Conservation (phyloP, 2,797 vertebrate species). For the Jordanella pulchra region DNA sequence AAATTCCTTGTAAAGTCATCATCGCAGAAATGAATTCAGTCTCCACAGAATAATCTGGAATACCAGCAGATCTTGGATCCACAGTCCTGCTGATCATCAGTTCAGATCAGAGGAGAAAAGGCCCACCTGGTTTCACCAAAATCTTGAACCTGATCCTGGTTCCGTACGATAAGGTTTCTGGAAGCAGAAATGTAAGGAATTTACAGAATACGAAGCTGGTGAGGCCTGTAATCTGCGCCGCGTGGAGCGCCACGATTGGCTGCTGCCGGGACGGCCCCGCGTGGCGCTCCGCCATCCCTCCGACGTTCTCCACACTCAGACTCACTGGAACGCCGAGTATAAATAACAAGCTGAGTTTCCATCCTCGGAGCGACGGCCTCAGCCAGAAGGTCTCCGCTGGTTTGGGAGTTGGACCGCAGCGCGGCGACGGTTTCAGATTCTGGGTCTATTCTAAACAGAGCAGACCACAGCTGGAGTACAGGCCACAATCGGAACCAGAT, state of each 20-base stretch:
- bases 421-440: constrained; percentile 80
- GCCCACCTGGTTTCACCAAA: too few species aligned
- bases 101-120: neutral
- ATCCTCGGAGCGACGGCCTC: constrained; percentile 57
- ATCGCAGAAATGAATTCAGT: too few species aligned
- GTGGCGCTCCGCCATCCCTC: constrained; percentile 42
- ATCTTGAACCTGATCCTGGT: neutral
- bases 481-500: constrained; percentile 85
- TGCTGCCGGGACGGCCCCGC: constrained; percentile 41
- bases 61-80: neutral
- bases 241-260: constrained; percentile 38
- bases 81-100: neutral
- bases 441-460: constrained; percentile 82
- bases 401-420: constrained; percentile 78
- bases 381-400: constrained; percentile 74
- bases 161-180: neutral
- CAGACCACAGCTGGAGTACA: constrained; percentile 80
- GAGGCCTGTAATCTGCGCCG: constrained; percentile 41
- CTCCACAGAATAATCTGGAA: too few species aligned
- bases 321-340: constrained; percentile 36
- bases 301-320: constrained; percentile 14
- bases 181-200: constrained; percentile 48
- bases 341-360: constrained; percentile 76
- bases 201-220: constrained; percentile 6
- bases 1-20: neutral